phyloP scores from a whole-genome alignment of 2,113 vertebrate genomes.

The Gambusia affinis region DNA sequence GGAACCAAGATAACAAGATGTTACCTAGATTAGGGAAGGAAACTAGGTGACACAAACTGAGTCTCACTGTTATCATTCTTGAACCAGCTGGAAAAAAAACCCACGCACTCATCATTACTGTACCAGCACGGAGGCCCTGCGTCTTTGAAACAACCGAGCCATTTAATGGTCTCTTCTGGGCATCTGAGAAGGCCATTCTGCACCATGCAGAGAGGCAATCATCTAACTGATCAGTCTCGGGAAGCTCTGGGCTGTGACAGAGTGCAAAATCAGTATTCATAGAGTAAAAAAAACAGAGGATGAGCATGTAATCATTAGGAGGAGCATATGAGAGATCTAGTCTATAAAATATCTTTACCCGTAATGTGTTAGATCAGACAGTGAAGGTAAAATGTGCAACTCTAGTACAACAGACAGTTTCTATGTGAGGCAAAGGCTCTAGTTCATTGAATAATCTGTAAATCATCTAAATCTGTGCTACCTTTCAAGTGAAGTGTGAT shows the following conservation, averaged over 20 bases:
- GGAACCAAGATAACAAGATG: slow-evolving; percentile 20
- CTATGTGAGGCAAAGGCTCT: background rate
- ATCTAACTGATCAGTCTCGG: slow-evolving; percentile 63
- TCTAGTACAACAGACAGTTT: background rate
- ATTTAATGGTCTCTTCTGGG: slow-evolving; percentile 71
- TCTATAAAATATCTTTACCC: background rate
- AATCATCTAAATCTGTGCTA: background rate
- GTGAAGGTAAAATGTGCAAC: background rate
- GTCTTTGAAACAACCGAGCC: slow-evolving; percentile 63
- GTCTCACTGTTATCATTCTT: slow-evolving; percentile 33
- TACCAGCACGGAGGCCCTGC: slow-evolving; percentile 17
- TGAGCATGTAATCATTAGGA: slow-evolving; percentile 29
- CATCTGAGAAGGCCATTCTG: slow-evolving; percentile 47
- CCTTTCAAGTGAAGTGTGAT: background rate
- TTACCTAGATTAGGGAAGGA: slow-evolving; percentile 16
- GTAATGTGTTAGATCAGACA: background rate
- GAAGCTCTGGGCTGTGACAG: slow-evolving; percentile 45
- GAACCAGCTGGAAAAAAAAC: slow-evolving; percentile 10
- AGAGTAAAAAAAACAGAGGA: slow-evolving; percentile 20
- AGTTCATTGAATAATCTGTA: background rate
- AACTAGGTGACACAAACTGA: slow-evolving; percentile 36
- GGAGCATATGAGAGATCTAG: slow-evolving; percentile 6
- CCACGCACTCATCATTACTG: slow-evolving; percentile 58
- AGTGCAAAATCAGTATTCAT: slow-evolving; percentile 51
- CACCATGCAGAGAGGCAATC: slow-evolving; percentile 60